Evolutionary conservation across 1,140 invertebrate genomes (phyloP), one percentile per base, ranked within the genome.

Genomic region (Drosophila funebris): DNA sequence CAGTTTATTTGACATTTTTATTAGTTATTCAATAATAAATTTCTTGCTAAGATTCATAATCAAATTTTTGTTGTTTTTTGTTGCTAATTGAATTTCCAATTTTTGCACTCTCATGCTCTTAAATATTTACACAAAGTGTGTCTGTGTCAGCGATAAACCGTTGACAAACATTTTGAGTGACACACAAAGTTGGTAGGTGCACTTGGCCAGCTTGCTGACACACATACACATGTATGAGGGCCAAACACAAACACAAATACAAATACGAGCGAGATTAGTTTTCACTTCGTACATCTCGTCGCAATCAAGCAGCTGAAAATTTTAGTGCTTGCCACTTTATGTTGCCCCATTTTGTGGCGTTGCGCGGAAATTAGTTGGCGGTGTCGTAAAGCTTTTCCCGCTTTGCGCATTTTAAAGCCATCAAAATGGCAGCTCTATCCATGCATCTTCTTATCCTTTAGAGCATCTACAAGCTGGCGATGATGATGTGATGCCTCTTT

Each of bases 131-230:
- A 66, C 48, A 74, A 61, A 60, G 41, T 67, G 36, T 31, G 31
- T 43, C 29, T 44, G 76, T 58, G 76, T 58, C 39, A 46, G 36
- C 39, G 61, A 48, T 31, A 71, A 71, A 60, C 29, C 52, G 62
- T 72, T 68, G 29, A 62, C 60, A 78, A 78, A 83, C 61, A 83
- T 68, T 76, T 58, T 50, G 46, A 61, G 66, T 54, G 61, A 60
- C 75, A 58, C 63, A 62, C 64, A 68, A 64, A 64, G 61, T 56
- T 63, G 57, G 64, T 54, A 64, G 78, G 60, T 57, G 31, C 43
- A 78, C 63, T 66, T 66, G 52, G n/a, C 37, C 14, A 53, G 37
- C 46, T 39, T 5, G 14, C n/a, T 7, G 18, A 36, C 46, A 50
- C 7, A 70, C 16, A 50, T 14, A 46, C 39, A 61, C 18, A n/a